A percentile compares a stretch with the other conserved stretches of the same genome.
These are phyloP conservation scores for Micromesistius poutassou DNA, from an alignment of 2,797 vertebrate genomes.

Conservation along the genomic window DNA sequence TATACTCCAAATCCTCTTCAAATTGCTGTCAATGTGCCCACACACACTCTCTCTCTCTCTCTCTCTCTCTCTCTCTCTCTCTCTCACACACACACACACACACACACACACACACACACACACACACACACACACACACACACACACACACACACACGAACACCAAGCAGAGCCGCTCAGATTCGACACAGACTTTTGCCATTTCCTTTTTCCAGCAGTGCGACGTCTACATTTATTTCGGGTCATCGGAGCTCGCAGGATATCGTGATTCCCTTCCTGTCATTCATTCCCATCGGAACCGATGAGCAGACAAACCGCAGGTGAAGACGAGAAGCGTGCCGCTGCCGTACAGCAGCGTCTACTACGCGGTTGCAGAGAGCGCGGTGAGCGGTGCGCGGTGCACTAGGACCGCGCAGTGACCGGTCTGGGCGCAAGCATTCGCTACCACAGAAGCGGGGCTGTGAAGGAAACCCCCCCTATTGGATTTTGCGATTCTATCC, in stretches of 20 bases:
- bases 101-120: conserved; percentile 17
- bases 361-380: too few species aligned
- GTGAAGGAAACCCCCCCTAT: conserved; percentile 65
- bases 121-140: conserved; percentile 13
- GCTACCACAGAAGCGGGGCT: conserved; percentile 61
- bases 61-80: too few species aligned
- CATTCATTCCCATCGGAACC: conserved; percentile 42
- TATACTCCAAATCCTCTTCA: not conserved
- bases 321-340: conserved; percentile 40
- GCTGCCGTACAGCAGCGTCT: too few species aligned
- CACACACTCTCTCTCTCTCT: not conserved
- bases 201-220: not conserved
- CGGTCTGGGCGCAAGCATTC: conserved; percentile 50
- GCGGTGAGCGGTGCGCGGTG: conserved; percentile 47
- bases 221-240: too few species aligned
- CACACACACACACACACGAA: not conserved
- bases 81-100: not conserved
- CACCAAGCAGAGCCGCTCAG: too few species aligned
- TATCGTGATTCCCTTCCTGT: too few species aligned
- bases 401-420: conserved; percentile 72
- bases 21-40: not conserved
- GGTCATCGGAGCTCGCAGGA: too few species aligned
- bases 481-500: conserved; percentile 69
- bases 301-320: conserved; percentile 54
- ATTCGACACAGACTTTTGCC: not conserved